These are phyloP conservation scores for Carassius carassius DNA, from an alignment of 2,113 vertebrate genomes.

Conservation along the genomic window DNA sequence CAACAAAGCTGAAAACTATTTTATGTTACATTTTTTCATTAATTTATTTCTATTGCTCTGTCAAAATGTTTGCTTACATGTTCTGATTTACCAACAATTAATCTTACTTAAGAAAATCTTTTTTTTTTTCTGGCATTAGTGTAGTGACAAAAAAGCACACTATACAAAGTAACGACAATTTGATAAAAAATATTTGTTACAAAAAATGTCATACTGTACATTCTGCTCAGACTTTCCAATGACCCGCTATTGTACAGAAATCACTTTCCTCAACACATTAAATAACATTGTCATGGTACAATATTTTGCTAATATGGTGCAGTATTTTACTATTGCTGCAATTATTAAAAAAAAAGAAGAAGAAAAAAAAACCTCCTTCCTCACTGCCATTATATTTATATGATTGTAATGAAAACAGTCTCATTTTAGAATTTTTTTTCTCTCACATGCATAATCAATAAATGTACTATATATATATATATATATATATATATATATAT, in stretches of 20 bases:
- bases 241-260: neutral
- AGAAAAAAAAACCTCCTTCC: neutral
- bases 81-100: neutral
- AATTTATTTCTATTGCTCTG: too few species aligned
- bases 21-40: too few species aligned
- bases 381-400: neutral
- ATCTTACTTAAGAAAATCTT: neutral
- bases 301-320: neutral
- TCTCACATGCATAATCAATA: neutral
- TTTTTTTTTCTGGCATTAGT: neutral
- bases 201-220: too few species aligned
- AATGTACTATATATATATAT: neutral
- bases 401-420: neutral
- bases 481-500: too few species aligned
- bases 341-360: too few species aligned
- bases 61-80: neutral
- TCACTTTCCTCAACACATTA: neutral
- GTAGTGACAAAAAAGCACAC: neutral
- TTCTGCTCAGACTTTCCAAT: neutral
- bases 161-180: neutral
- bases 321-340: neutral
- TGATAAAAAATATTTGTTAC: neutral
- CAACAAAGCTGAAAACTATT: conserved; percentile 8
- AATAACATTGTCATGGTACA: neutral
- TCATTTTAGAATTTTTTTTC: neutral